These are phyloP conservation scores for Phyllotreta striolata DNA, from an alignment of 2,888 invertebrate species.

Conservation along the genomic window DNA sequence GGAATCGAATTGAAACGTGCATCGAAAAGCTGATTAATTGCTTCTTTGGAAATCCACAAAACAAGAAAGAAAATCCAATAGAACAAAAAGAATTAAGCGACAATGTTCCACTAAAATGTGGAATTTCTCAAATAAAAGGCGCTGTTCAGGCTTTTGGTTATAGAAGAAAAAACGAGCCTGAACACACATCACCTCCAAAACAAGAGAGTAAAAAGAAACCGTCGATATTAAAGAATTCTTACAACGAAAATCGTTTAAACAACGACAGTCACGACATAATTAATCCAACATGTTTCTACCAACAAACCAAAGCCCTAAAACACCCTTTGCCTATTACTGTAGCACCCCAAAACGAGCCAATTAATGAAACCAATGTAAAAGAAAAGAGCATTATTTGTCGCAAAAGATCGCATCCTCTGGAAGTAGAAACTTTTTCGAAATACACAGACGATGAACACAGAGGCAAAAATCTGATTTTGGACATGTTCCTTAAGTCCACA, in stretches of 20 bases:
- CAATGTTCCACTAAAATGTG: slow-evolving; percentile 50
- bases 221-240: slow-evolving; percentile 10
- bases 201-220: slow-evolving; percentile 10
- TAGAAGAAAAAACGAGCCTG: slow-evolving; percentile 56
- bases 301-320: slow-evolving; percentile 29
- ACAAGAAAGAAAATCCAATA: too few species aligned
- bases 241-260: too few species aligned
- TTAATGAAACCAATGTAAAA: background rate
- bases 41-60: slow-evolving; percentile 46
- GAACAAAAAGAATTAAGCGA: background rate
- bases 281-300: slow-evolving; percentile 19
- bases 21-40: slow-evolving; percentile 57
- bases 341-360: too few species aligned
- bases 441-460: slow-evolving; percentile 49
- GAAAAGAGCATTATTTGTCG: slow-evolving; percentile 12
- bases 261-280: slow-evolving; percentile 32
- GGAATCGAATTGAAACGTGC: slow-evolving; percentile 59
- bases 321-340: slow-evolving; percentile 43
- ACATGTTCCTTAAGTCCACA: slow-evolving; percentile 58
- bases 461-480: slow-evolving; percentile 57
- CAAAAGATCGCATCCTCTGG: background rate
- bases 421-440: slow-evolving; percentile 34
- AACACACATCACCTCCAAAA: slow-evolving; percentile 5
- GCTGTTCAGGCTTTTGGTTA: slow-evolving; percentile 60
- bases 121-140: slow-evolving; percentile 56